phyloP scores from a whole-genome alignment of 1,140 invertebrate genomes.

The Hydropsyche tenuis region DNA sequence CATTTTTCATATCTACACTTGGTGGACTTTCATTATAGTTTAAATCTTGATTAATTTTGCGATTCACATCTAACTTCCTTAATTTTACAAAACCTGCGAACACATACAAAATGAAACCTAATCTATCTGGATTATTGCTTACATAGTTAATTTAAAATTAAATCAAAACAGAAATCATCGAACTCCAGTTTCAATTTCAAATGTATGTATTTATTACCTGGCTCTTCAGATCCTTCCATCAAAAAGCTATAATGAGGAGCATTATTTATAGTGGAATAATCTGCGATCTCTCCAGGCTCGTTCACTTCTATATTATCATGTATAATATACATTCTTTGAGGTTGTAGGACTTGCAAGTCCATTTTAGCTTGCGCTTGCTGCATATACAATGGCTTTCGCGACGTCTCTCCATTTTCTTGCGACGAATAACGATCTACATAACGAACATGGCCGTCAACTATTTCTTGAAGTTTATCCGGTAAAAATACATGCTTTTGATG shows the following conservation, averaged over 20 bases:
- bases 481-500: constrained; percentile 68
- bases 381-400: neutral
- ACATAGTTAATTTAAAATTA: no score
- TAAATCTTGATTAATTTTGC: constrained; percentile 1
- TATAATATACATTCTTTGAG: constrained; percentile 71
- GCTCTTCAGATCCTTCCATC: constrained; percentile 67
- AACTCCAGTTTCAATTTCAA: no score
- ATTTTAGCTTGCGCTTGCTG: neutral
- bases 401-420: neutral
- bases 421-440: constrained; percentile 52
- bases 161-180: no score
- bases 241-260: constrained; percentile 69
- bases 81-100: constrained; percentile 65
- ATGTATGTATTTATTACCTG: constrained; percentile 58
- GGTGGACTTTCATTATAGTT: neutral
- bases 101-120: no score
- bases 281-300: constrained; percentile 65
- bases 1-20: neutral
- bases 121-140: no score
- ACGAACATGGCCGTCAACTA: constrained; percentile 62
- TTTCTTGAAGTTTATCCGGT: constrained; percentile 69
- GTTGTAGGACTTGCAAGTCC: constrained; percentile 65
- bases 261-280: constrained; percentile 69
- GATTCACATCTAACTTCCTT: constrained; percentile 57
- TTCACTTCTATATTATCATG: constrained; percentile 80